Base-by-base conservation (phyloP, 2,113 vertebrate genomes). In the Hydropotes inermis region DNA sequence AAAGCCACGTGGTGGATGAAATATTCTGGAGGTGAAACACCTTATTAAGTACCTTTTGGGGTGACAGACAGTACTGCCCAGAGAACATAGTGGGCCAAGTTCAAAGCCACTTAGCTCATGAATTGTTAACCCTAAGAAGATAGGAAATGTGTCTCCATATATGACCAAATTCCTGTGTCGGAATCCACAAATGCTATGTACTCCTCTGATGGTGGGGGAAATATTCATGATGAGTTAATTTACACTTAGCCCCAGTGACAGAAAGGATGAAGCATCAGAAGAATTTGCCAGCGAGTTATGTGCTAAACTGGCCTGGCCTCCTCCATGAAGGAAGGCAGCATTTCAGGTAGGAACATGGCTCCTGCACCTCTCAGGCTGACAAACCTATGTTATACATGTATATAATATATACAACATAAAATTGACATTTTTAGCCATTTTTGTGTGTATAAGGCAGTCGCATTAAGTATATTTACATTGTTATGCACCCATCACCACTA, bases 91-190 rank as follows among this genome's bases (percentile, higher is more conserved):
- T 47, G 70, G 89, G 64, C 67, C 96, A 98, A 90, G 60, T 96
- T 96, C 95, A 89, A 91, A 94, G 88, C 33, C 87, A 91, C 79
- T 91, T 58, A 3, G 0, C 30, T 97, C 10, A 15, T 55, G 55
- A 97, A 84, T 36, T 78, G 92, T 97, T 97, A 94, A 92, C 57
- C 86, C 89, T 15, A 5, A 58, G 92, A 98, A 95, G 94, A 96
- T 27, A 91, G 85, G 83, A 98, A 97, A 74, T 82, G 28, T 86
- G 60, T 52, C 54, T 95, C 92, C 58, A 39, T 16, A 33, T 79
- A 86, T n/a, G 92, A 91, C 95, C 92, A 2, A 86, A 89, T 89
- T 98, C 89, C 92, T 97, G 36, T 61, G 13, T 95, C 55, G 94
- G 7, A n/a, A 6, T 23, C 36, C 47, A 84, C 30, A n/a, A 17